phyloP scores from a whole-genome alignment of 2,888 invertebrate genomes.

The Caenorhabditis afra region DNA sequence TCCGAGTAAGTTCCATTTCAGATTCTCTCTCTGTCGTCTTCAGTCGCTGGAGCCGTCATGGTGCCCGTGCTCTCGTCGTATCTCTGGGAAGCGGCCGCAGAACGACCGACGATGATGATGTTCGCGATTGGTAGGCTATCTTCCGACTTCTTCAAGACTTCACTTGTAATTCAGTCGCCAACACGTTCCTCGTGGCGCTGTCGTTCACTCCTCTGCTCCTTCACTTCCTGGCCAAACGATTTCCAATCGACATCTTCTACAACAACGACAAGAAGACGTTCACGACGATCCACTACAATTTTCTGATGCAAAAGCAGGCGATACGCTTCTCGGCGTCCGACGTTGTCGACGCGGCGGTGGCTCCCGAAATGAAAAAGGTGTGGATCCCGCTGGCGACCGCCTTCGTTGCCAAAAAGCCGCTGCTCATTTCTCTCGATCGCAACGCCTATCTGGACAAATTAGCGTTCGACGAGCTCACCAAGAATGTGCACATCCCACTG shows the following conservation, averaged over 20 bases:
- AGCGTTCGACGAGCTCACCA: conserved; percentile 70
- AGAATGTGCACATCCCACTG: conserved; percentile 68
- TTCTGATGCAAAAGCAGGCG: conserved; percentile 76
- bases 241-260: conserved; percentile 77
- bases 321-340: conserved; percentile 73
- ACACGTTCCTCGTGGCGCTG: conserved; percentile 74
- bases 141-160: no score
- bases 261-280: conserved; percentile 74
- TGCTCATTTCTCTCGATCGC: conserved; percentile 75
- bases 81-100: conserved; percentile 74
- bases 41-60: conserved; percentile 76
- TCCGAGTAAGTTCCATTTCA: conserved; percentile 18
- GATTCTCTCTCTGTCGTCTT: conserved; percentile 76
- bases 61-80: conserved; percentile 76
- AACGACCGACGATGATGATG: conserved; percentile 73
- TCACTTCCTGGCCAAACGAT: conserved; percentile 78
- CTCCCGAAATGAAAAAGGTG: conserved; percentile 75
- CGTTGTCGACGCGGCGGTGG: conserved; percentile 70
- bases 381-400: conserved; percentile 79
- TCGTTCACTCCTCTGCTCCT: conserved; percentile 78
- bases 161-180: conserved; percentile 73
- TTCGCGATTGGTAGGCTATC: conserved; percentile 64
- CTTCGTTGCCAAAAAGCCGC: conserved; percentile 73
- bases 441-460: conserved; percentile 67
- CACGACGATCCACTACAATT: conserved; percentile 78